These are phyloP conservation scores for Carcina quercana DNA, from an alignment of 2,888 invertebrate genomes.

Conservation along the genomic window DNA sequence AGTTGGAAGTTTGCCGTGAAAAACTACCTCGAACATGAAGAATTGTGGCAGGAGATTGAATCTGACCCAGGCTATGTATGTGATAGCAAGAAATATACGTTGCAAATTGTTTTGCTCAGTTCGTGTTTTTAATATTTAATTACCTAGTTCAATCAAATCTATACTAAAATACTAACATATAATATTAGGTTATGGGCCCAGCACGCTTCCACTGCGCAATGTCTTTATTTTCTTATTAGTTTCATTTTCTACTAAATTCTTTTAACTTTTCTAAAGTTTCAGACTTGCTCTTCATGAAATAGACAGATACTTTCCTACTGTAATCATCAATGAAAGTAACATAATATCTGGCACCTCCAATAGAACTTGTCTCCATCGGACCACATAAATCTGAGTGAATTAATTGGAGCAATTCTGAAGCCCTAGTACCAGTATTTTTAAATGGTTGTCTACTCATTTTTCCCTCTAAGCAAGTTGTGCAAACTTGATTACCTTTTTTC, in stretches of 20 bases:
- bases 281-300: conserved; percentile 6
- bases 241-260: too few relatives aligned
- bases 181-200: conserved; percentile 90
- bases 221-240: too few relatives aligned
- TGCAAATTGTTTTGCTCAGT: too few relatives aligned
- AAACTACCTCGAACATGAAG: too few relatives aligned
- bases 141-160: too few relatives aligned
- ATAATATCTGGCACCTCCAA: conserved; percentile 6
- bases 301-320: conserved; percentile 7
- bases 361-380: conserved; percentile 4
- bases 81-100: too few relatives aligned
- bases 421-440: conserved; percentile 3
- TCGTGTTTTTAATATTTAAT: too few relatives aligned
- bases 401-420: conserved; percentile 9
- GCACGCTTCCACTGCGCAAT: conserved; percentile 89
- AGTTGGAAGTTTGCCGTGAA: too few relatives aligned
- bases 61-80: too few relatives aligned
- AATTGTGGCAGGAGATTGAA: too few relatives aligned
- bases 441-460: conserved; percentile 8
- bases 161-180: too few relatives aligned
- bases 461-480: conserved; percentile 9
- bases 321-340: conserved; percentile 11
- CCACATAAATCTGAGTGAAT: conserved; percentile 9
- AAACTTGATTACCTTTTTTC: conserved; percentile 7
- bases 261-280: too few relatives aligned